phyloP scores from a whole-genome alignment of 2,113 vertebrate species.

The Probosciger aterrimus region DNA sequence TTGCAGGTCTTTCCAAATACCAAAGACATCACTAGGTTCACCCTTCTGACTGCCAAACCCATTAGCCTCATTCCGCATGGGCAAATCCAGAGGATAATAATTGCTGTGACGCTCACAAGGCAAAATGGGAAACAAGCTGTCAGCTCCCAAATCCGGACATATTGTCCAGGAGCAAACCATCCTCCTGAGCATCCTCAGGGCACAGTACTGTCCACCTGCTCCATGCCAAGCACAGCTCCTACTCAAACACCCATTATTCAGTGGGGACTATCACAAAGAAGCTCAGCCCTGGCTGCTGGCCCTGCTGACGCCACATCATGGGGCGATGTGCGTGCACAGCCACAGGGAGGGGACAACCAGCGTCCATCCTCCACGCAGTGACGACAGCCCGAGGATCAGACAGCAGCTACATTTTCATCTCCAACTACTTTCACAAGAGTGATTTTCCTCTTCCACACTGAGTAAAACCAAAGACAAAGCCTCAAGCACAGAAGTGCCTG shows the following conservation, averaged over 20 bases:
- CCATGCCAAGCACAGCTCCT: neutral
- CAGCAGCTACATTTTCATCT: neutral
- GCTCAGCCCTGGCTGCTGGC: neutral
- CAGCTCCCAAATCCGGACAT: neutral
- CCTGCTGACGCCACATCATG: neutral
- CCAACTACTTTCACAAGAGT: neutral
- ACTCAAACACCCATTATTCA: neutral
- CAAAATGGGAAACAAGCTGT: neutral
- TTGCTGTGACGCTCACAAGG: neutral
- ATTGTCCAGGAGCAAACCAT: neutral
- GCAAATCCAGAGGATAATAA: neutral
- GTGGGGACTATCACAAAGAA: neutral
- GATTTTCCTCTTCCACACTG: neutral
- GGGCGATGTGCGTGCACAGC: neutral
- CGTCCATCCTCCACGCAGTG: neutral
- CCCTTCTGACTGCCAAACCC: neutral
- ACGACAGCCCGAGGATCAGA: neutral
- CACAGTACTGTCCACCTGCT: neutral
- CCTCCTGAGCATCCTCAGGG: neutral
- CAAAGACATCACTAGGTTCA: neutral
- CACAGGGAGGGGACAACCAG: neutral
- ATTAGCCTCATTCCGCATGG: neutral
- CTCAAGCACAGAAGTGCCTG: neutral
- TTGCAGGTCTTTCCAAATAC: neutral
- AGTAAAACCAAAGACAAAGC: neutral